phyloP scores from a whole-genome alignment of 2,113 vertebrate genomes.

The Sarotherodon lohbergeri region DNA sequence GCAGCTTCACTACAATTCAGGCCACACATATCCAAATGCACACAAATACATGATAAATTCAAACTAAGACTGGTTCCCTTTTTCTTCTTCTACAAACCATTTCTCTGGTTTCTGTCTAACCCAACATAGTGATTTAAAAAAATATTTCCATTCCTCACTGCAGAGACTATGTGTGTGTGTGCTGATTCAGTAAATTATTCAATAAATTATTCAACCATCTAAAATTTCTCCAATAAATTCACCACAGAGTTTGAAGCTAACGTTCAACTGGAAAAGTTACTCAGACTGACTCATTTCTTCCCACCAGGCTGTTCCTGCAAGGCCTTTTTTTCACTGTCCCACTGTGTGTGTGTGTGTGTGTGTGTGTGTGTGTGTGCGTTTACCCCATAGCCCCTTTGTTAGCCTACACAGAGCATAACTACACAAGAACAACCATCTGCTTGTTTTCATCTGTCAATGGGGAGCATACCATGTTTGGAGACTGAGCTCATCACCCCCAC shows the following conservation, averaged over 20 bases:
- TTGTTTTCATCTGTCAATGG: slow-evolving; percentile 19
- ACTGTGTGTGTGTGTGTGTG: background rate
- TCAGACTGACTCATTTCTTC: background rate
- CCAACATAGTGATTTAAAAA: background rate
- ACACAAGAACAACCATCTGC: background rate
- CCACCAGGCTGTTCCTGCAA: background rate
- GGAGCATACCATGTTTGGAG: background rate
- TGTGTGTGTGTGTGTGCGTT: rapidly evolving
- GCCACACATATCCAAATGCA: background rate
- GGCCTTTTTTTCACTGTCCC: background rate
- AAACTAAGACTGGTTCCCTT: background rate
- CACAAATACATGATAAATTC: background rate
- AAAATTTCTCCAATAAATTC: slow-evolving; percentile 25
- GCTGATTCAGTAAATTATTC: slow-evolving; percentile 12
- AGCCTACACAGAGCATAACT: background rate
- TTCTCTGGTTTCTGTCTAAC: background rate
- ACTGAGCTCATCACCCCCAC: background rate
- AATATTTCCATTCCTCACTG: background rate
- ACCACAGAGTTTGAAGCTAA: background rate
- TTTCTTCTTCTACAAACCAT: background rate
- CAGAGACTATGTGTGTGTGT: background rate
- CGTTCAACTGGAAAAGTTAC: background rate
- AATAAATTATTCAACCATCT: slow-evolving; percentile 36
- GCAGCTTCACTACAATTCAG: background rate
- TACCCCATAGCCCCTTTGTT: background rate